Base-by-base conservation (phyloP, 2,113 vertebrate species). In the Tiliqua scincoides region DNA sequence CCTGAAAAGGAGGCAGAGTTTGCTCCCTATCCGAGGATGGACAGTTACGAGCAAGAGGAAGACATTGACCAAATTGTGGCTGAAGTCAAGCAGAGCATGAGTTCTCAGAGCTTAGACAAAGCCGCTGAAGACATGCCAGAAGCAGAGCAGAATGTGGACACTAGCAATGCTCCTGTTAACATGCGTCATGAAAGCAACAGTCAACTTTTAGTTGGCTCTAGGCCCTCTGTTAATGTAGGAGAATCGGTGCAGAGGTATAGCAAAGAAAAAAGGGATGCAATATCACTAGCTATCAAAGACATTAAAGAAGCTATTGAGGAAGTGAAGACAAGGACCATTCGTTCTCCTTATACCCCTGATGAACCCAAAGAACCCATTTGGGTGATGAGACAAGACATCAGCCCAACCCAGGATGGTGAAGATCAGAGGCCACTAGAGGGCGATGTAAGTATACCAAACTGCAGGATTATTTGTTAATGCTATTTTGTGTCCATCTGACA, bases 251-350 rank as follows among this genome's bases (percentile, higher is more conserved):
- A 95, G 91, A 96, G 97, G 65, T 98, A 97, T 93, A 98, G 96
- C 89, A 97, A 97, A 89, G 97, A 98, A 92, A 98, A 98, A 91
- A 97, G 97, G 87, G 98, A 99, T 62, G 98, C 98, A 37, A 99
- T 99, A 91, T 98, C 98, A 12, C 92, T 99, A 94, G 99, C 98
- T 87, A 99, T 99, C 93, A 99, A 98, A 92, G 99, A 99, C 95
- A 99, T 99, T 90, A 99, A 98, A 92, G 99, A 99, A 90, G 99
- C 99, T 89, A 99, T 99, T 74, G 98, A 99, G 92, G 99, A 99
- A 94, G 99, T 99, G 94, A 99, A 99, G 96, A 99, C 98, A 21
- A 97, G 98, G 93, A 99, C 99, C 85, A 96, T 99, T 80, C 98
- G 98, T 91, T 99, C 99, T 85, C 99, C 99, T 48, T 99, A 99